These are phyloP conservation scores for Phasia obesa DNA, from an alignment of 2,888 invertebrate species.

Conservation along the genomic window DNA sequence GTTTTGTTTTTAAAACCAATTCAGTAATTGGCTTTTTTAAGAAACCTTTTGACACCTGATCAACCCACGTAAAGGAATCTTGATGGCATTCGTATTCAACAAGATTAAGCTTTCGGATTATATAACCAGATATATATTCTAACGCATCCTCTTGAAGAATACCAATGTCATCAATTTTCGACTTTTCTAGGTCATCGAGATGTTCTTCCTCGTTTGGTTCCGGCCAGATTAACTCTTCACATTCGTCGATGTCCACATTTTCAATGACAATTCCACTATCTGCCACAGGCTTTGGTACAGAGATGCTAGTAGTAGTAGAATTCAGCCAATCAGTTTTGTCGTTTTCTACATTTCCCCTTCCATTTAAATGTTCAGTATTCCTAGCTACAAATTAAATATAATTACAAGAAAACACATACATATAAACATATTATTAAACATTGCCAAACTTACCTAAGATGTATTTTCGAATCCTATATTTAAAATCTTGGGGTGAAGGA, in stretches of 20 bases:
- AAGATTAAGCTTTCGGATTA: conserved; percentile 22
- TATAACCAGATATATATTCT: conserved; percentile 11
- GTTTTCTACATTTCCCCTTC: neutral
- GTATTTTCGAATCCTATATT: conserved; percentile 42
- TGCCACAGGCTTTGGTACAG: too few relatives aligned
- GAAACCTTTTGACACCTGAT: conserved; percentile 2
- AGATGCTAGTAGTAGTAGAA: too few relatives aligned
- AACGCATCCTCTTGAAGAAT: conserved; percentile 24
- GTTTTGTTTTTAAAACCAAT: neutral
- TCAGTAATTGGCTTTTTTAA: neutral
- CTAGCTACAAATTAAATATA: conserved; percentile 14
- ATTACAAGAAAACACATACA: neutral
- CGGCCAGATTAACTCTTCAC: neutral
- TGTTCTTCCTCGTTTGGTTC: neutral
- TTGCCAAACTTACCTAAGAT: conserved; percentile 28
- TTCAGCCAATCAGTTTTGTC: conserved; percentile 3
- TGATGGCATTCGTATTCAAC: conserved; percentile 5
- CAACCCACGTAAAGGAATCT: conserved; percentile 14
- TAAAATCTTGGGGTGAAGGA: conserved; percentile 40
- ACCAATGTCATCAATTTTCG: neutral
- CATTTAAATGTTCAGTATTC: conserved; percentile 12
- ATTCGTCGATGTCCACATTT: neutral
- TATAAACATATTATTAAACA: neutral
- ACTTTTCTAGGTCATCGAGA: neutral
- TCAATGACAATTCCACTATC: too few relatives aligned